Conservation (phyloP, 1,140 invertebrate genomes). For the Polypedilum vanderplanki region DNA sequence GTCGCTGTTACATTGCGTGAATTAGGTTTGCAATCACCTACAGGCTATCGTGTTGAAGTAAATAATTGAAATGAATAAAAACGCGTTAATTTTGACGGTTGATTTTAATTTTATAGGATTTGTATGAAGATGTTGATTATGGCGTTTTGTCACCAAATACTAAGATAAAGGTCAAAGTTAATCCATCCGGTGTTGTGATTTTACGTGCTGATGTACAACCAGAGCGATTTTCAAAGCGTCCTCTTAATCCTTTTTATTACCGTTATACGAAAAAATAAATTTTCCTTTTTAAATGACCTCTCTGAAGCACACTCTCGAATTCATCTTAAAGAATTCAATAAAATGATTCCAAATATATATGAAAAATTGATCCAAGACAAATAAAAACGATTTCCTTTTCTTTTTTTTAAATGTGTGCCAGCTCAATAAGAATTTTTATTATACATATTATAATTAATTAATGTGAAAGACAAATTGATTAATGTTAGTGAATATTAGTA, state of each 20-base stretch:
- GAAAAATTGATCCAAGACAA: no score
- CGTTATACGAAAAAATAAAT: not conserved
- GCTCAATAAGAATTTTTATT: constrained; percentile 3
- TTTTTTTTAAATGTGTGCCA: constrained; percentile 24
- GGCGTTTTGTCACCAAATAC: constrained; percentile 75
- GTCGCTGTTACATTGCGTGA: constrained; percentile 78
- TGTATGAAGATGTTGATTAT: constrained; percentile 80
- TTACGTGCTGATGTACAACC: constrained; percentile 69
- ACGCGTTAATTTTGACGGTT: constrained; percentile 21
- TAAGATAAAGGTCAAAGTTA: constrained; percentile 87
- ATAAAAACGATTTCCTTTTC: not conserved
- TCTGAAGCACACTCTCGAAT: not conserved
- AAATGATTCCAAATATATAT: no score
- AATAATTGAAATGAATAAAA: not conserved
- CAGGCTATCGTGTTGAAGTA: constrained; percentile 80
- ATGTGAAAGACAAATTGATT: no score
- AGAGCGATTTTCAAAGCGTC: constrained; percentile 49
- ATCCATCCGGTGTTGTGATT: constrained; percentile 85
- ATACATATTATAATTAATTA: not conserved
- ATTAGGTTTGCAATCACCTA: constrained; percentile 66
- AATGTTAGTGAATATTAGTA: no score
- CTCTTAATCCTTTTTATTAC: constrained; percentile 50
- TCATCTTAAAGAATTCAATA: not conserved
- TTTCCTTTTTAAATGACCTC: not conserved
- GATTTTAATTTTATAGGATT: constrained; percentile 55